These are phyloP conservation scores for Tachuris rubrigastra DNA, from an alignment of 2,113 vertebrate genomes.

Conservation along the genomic window DNA sequence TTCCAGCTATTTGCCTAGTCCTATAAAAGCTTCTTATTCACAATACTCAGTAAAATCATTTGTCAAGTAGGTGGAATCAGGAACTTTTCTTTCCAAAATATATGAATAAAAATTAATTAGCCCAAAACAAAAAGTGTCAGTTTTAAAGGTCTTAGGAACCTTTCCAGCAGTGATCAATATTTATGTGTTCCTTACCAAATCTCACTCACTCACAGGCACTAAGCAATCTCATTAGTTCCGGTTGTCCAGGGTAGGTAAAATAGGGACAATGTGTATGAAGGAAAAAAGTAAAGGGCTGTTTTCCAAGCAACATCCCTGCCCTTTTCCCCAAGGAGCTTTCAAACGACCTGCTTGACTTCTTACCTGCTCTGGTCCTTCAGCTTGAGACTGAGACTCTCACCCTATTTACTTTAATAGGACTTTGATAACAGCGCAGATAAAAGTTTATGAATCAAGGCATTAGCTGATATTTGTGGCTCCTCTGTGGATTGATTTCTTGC, in stretches of 20 bases:
- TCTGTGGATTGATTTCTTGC: slow-evolving; percentile 28
- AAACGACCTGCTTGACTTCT: background rate
- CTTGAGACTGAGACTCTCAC: background rate
- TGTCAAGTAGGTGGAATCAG: background rate
- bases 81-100: background rate
- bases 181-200: background rate
- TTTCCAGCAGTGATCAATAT: background rate
- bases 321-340: background rate
- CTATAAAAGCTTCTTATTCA: background rate
- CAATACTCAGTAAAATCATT: background rate
- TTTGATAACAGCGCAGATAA: background rate
- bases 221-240: background rate
- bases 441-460: slow-evolving; percentile 47
- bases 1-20: background rate
- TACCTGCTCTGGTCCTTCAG: background rate
- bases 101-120: background rate
- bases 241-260: background rate
- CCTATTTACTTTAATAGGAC: slow-evolving; percentile 38
- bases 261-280: background rate
- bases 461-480: slow-evolving; percentile 44
- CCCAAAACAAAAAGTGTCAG: background rate
- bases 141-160: background rate
- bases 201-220: background rate
- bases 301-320: background rate
- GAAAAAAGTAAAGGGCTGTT: background rate